Percentiles rank a stretch among this genome's conserved stretches.
These are phyloP conservation scores for Eilema sororculum DNA, from an alignment of 2,888 invertebrate genomes.

Conservation along the genomic window DNA sequence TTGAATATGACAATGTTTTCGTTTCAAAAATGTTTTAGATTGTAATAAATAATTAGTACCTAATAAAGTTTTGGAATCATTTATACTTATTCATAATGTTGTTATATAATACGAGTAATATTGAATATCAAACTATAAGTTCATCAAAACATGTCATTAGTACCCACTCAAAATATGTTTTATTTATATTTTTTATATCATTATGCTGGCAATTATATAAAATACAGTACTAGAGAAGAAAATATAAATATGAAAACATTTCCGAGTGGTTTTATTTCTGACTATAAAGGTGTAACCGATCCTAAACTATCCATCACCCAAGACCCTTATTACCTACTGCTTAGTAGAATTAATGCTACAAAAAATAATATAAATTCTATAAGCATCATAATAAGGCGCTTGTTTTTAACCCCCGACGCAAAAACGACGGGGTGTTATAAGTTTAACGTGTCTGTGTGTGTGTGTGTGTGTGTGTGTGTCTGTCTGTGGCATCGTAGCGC, in stretches of 20 bases:
- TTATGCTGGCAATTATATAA: slow-evolving; percentile 69
- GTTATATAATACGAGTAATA: slow-evolving; percentile 30
- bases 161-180: slow-evolving; percentile 49
- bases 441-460: no score
- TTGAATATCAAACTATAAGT: slow-evolving; percentile 30
- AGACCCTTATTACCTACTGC: background rate
- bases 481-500: no score
- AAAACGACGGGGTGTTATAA: no score
- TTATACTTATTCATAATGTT: slow-evolving; percentile 33
- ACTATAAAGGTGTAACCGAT: background rate
- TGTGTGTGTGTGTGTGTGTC: no score
- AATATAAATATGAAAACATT: slow-evolving; percentile 76
- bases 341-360: background rate
- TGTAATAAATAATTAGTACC: slow-evolving; percentile 33
- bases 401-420: no score
- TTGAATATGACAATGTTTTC: slow-evolving; percentile 44
- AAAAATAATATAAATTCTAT: no score
- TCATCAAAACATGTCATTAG: slow-evolving; percentile 41
- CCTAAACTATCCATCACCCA: background rate
- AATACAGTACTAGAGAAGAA: slow-evolving; percentile 71
- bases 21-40: slow-evolving; percentile 41
- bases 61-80: slow-evolving; percentile 39
- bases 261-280: slow-evolving; percentile 59
- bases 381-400: no score
- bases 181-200: slow-evolving; percentile 67